phyloP scores from a whole-genome alignment of 2,113 vertebrate genomes.

The Piaya cayana region DNA sequence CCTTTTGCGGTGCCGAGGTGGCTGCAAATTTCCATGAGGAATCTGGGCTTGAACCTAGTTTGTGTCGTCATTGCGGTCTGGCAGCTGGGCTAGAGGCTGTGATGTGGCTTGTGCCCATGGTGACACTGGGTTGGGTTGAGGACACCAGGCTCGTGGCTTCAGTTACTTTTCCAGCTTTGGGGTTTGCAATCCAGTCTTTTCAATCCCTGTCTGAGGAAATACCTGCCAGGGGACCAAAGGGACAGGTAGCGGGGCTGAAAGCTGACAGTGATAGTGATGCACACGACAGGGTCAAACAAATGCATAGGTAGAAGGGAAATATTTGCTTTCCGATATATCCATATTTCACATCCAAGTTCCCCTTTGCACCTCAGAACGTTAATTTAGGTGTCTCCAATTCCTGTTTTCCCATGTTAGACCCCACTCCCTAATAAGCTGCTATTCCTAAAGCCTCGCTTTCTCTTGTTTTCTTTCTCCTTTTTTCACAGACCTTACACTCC shows the following conservation, averaged over 20 bases:
- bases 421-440: not conserved
- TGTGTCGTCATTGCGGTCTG: fast-evolving
- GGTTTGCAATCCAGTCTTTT: not conserved
- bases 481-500: not conserved
- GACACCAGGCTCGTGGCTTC: fast-evolving
- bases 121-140: not conserved
- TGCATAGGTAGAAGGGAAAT: fast-evolving
- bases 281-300: not conserved
- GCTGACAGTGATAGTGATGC: not conserved
- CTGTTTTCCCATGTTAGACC: not conserved
- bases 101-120: not conserved
- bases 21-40: not conserved
- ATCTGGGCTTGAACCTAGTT: not conserved
- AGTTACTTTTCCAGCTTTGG: not conserved
- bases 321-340: not conserved
- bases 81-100: not conserved
- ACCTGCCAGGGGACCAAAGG: not conserved
- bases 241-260: not conserved
- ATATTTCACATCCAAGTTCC: not conserved
- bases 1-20: not conserved
- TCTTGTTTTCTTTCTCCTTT: not conserved
- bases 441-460: not conserved
- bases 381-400: not conserved
- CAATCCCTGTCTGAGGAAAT: not conserved
- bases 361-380: not conserved